phyloP scores from a whole-genome alignment of 2,113 vertebrate genomes.

The Dasyurus viverrinus region DNA sequence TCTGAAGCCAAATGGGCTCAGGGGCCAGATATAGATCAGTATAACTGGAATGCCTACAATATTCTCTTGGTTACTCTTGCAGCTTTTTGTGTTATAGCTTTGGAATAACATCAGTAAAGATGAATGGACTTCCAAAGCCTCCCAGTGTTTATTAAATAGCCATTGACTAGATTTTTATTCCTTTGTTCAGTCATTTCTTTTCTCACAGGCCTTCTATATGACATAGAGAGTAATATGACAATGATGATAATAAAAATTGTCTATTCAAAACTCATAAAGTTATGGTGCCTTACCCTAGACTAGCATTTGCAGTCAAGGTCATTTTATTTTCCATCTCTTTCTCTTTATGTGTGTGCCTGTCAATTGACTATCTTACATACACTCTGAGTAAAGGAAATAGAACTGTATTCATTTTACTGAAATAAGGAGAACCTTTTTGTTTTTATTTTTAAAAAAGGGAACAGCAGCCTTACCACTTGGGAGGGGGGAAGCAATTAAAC shows the following conservation, averaged over 20 bases:
- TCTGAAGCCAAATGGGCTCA: no score
- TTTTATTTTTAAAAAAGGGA: not conserved
- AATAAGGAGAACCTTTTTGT: not conserved
- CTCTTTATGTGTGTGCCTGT: not conserved
- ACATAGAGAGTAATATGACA: not conserved
- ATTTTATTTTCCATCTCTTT: not conserved
- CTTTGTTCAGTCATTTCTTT: not conserved
- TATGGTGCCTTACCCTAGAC: not conserved
- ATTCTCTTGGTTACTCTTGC: not conserved
- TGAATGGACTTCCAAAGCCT: not conserved
- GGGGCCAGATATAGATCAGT: no score
- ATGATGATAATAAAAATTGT: not conserved
- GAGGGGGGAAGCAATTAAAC: not conserved
- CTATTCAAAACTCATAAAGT: not conserved
- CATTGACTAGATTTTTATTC: not conserved
- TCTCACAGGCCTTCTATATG: not conserved
- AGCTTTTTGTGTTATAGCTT: not conserved
- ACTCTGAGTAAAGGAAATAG: not conserved
- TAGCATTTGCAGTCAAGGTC: not conserved
- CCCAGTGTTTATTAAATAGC: not conserved
- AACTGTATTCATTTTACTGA: not conserved
- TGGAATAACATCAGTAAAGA: not conserved
- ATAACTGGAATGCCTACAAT: not conserved
- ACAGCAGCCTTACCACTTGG: not conserved
- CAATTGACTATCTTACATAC: not conserved